Conservation (phyloP, 1,140 invertebrate genomes). For the Muscidifurax raptorellus region DNA sequence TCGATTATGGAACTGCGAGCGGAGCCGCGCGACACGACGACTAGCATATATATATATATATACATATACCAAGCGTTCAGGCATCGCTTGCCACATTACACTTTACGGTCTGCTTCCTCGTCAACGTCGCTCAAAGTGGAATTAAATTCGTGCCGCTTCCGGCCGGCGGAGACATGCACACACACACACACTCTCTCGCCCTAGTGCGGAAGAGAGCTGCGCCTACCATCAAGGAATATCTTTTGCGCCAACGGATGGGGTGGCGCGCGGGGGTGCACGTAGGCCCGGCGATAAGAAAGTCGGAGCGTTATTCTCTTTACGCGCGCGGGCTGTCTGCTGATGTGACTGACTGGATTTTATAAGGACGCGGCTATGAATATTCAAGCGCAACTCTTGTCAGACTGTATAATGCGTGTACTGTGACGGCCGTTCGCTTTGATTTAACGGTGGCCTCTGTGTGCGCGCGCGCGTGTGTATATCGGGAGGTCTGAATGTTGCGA, state of each 20-base stretch:
- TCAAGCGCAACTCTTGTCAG: not conserved
- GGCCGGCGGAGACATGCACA: not conserved
- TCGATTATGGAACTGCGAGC: conserved; percentile 17
- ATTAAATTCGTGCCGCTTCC: conserved; percentile 61
- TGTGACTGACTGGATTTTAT: not conserved
- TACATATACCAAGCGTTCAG: not conserved
- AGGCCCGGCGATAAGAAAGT: not conserved
- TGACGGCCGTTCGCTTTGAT: too few relatives aligned
- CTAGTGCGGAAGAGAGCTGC: not conserved
- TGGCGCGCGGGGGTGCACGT: too few relatives aligned
- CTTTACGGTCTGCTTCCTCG: conserved; percentile 62
- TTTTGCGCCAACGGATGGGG: too few relatives aligned
- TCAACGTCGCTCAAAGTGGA: conserved; percentile 64
- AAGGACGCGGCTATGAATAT: not conserved
- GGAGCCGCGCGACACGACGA: conserved; percentile 21
- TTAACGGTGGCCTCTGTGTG: too few relatives aligned
- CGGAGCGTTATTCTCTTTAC: not conserved
- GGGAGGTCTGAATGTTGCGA: too few relatives aligned
- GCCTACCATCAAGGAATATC: too few relatives aligned
- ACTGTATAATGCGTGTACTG: too few relatives aligned
- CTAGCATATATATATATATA: too few relatives aligned
- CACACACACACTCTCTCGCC: not conserved
- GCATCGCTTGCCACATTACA: conserved; percentile 60
- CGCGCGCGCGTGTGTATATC: too few relatives aligned
- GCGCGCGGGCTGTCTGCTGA: not conserved